Base-by-base conservation (phyloP, 1,140 invertebrate species). In the Panagrolaimus sp. region DNA sequence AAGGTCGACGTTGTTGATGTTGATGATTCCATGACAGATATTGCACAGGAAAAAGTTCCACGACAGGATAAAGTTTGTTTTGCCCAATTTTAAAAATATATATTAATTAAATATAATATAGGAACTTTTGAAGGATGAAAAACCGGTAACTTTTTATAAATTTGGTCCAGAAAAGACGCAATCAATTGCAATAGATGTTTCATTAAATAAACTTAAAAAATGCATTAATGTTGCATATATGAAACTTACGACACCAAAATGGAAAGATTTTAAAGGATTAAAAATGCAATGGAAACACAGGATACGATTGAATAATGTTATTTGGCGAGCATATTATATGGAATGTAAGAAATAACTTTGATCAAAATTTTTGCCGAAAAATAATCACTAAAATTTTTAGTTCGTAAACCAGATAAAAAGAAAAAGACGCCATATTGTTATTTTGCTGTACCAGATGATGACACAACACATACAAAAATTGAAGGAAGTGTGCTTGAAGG, bases 291-390 rank as follows among this genome's bases (percentile, higher is more conserved):
- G 94, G 90, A 98, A 97, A 84, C 94, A 98, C 86, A 96, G 98
- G 87, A 97, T 99, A 78, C 89, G 96, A 76, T 86, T 99, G 68
- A 99, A 99, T 88, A 99, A 99, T 85, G 93, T 98, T 68, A 99
- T 99, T 80, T 99, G 96, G 96, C 89, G 96, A 83, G 97, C 95
- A 84, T 99, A 96, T 94, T 94, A 97, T 85, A 94, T 98, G 91
- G 96, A 99, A 86, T 99, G 94, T 96, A 87, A 91, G 90, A 89
- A 9, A 47, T 17, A 24, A 32, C 7, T 4, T 4, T 71, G 6
- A 26, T 24, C n/a, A 15, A 21, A 21, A 70, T 47, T 74, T 15
- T 17, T 14, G 15, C 6, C 26, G 15, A 15, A 73, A 8, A 21
- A 63, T 28, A 14, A 15, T 71, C n/a, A 71, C 24, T 4, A 14